Percentiles rank a stretch among this genome's conserved stretches.
phyloP scores from a whole-genome alignment of 2,113 vertebrate species.

The Speoplatyrhinus poulsoni region DNA sequence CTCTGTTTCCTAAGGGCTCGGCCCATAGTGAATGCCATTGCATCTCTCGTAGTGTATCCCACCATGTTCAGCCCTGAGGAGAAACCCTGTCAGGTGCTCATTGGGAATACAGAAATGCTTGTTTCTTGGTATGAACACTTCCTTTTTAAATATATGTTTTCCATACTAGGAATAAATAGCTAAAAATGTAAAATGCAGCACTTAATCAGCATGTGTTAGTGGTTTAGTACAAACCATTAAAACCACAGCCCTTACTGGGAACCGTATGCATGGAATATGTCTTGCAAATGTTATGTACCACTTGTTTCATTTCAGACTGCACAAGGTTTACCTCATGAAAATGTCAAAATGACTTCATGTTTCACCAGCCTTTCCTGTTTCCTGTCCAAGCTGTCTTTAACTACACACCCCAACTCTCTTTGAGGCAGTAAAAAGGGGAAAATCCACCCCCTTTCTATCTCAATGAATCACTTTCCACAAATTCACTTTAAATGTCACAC shows the following conservation, averaged over 20 bases:
- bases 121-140: slow-evolving; percentile 82
- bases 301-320: slow-evolving; percentile 27
- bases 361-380: slow-evolving; percentile 37
- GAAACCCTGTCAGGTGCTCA: slow-evolving; percentile 74
- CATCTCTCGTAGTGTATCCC: slow-evolving; percentile 82
- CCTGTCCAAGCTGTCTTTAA: slow-evolving; percentile 25
- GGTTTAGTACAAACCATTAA: background rate
- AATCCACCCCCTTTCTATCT: slow-evolving; percentile 1
- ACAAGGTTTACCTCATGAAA: slow-evolving; percentile 40
- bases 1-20: slow-evolving; percentile 76
- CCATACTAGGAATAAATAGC: background rate
- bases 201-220: background rate
- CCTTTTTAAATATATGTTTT: background rate
- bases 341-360: slow-evolving; percentile 54
- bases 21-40: slow-evolving; percentile 84
- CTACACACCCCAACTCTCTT: slow-evolving; percentile 22
- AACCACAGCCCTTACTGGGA: too few relatives aligned
- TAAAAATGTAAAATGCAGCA: too few relatives aligned
- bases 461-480: slow-evolving; percentile 33
- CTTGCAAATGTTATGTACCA: slow-evolving; percentile 36
- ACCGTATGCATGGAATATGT: slow-evolving; percentile 35
- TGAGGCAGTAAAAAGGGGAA: slow-evolving; percentile 22
- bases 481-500: slow-evolving; percentile 2
- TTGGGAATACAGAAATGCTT: slow-evolving; percentile 46
- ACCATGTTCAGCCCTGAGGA: slow-evolving; percentile 92